Percentiles rank a stretch among this genome's conserved stretches.
phyloP scores from a whole-genome alignment of 2,113 vertebrate genomes.

The Mobula birostris region DNA sequence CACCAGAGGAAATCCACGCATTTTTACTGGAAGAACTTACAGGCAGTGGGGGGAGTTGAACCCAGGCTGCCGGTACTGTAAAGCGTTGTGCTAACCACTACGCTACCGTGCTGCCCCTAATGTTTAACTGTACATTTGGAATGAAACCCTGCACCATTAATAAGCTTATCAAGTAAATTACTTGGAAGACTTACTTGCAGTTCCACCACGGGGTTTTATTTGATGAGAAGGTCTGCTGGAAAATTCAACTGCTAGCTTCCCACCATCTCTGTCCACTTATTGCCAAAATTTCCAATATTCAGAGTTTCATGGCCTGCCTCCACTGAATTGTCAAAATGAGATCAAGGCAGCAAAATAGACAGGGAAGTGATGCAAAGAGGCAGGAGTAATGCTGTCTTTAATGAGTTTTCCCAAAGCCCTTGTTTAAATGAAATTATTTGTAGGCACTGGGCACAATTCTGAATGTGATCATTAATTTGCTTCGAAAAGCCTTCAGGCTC shows the following conservation, averaged over 20 bases:
- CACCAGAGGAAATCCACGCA: no score
- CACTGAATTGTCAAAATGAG: background rate
- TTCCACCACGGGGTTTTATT: background rate
- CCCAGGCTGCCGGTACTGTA: no score
- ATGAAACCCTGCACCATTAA: background rate
- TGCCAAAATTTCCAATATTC: background rate
- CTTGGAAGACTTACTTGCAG: background rate
- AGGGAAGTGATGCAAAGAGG: background rate
- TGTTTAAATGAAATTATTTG: slow-evolving; percentile 14
- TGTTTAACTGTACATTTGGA: background rate
- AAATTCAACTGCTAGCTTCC: background rate
- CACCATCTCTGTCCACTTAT: background rate
- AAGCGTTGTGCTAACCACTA: no score
- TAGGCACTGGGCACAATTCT: background rate
- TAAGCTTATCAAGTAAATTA: background rate
- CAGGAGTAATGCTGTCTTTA: background rate
- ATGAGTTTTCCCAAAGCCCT: background rate
- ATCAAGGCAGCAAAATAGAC: background rate
- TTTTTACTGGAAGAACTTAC: no score
- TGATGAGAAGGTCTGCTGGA: background rate
- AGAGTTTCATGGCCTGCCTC: background rate
- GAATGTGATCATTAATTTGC: background rate
- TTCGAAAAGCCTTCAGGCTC: background rate
- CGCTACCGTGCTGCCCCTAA: no score
- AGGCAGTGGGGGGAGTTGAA: no score